Conservation (phyloP, 2,797 vertebrate genomes). For the Psittacula derbiana region DNA sequence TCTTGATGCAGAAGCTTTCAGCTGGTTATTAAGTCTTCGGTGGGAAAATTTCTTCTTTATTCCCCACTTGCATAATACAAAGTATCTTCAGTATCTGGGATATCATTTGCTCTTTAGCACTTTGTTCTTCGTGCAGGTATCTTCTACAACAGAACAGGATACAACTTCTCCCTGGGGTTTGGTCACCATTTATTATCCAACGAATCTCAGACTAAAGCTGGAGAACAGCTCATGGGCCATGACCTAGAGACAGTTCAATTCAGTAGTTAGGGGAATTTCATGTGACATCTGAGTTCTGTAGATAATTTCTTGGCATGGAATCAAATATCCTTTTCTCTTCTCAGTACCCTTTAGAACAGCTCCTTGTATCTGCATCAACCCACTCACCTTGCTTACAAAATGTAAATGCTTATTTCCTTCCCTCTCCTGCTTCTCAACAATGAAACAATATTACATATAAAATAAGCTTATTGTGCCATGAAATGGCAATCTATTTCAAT, state of each 20-base stretch:
- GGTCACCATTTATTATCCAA: slow-evolving; percentile 74
- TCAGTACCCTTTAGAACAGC: background rate
- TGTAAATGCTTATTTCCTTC: background rate
- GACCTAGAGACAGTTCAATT: slow-evolving; percentile 80
- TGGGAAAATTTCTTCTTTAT: slow-evolving; percentile 6
- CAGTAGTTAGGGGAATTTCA: slow-evolving; percentile 71
- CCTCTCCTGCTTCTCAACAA: background rate
- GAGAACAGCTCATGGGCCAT: slow-evolving; percentile 81
- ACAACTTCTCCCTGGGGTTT: slow-evolving; percentile 43
- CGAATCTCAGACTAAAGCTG: slow-evolving; percentile 78
- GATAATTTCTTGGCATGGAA: slow-evolving; percentile 23
- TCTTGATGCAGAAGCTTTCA: background rate
- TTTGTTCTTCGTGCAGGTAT: slow-evolving; percentile 24
- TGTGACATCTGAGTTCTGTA: slow-evolving; percentile 2
- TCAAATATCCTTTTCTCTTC: background rate
- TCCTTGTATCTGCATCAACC: background rate
- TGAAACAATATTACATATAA: background rate
- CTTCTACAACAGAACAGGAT: slow-evolving; percentile 32
- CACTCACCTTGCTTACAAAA: background rate
- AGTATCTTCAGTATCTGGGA: background rate
- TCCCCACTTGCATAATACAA: background rate
- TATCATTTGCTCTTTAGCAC: background rate
- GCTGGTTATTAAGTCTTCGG: background rate
- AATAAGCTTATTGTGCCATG: background rate
- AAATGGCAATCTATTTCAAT: background rate